phyloP scores from a whole-genome alignment of 2,888 invertebrate species.

The Tenthredo distinguenda region DNA sequence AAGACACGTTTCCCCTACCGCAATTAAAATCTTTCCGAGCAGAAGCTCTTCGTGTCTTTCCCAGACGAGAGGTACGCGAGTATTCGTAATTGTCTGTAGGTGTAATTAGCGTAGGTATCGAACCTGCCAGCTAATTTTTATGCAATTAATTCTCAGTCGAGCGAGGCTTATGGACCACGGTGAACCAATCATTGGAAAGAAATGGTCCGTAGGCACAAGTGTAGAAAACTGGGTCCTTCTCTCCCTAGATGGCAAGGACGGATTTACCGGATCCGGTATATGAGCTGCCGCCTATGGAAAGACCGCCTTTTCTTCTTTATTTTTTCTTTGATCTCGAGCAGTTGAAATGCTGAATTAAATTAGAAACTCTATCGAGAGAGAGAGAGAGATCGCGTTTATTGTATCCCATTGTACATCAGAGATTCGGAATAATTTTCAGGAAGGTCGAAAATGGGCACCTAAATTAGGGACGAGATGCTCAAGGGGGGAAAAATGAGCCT shows the following conservation, averaged over 20 bases:
- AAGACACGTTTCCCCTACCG: background rate
- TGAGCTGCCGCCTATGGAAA: background rate
- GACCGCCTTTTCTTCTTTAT: background rate
- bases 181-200: background rate
- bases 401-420: background rate
- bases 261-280: slow-evolving; percentile 36
- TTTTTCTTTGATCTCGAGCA: background rate
- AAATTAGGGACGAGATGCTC: background rate
- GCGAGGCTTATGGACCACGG: background rate
- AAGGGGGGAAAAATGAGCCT: background rate
- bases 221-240: slow-evolving; percentile 36
- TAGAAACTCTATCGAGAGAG: background rate
- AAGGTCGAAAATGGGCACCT: background rate
- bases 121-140: background rate
- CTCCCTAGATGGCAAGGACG: slow-evolving; percentile 51
- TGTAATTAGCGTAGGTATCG: background rate
- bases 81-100: background rate
- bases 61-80: background rate
- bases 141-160: background rate
- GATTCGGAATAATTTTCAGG: too few relatives aligned
- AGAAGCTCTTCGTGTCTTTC: background rate
- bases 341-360: background rate
- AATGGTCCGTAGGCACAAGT: background rate
- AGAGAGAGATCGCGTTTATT: background rate
- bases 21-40: background rate